Percentiles rank a stretch among this genome's conserved stretches.
Evolutionary conservation across 2,113 vertebrate species (phyloP).

Genomic region (Indicator indicator): DNA sequence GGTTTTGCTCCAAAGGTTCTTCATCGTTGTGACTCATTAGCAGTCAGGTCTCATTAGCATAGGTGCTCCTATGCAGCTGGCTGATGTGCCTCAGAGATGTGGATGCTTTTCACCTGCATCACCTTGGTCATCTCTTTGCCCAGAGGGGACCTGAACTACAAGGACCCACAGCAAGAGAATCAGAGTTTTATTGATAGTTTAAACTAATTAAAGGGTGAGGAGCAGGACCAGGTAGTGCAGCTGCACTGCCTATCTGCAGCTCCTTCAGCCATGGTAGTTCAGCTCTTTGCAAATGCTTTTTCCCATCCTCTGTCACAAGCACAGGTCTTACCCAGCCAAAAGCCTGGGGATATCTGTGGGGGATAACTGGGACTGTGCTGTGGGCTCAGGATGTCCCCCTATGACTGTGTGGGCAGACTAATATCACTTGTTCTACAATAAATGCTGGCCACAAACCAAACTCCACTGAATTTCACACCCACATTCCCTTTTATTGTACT

Average conservation of each 20-base stretch:
- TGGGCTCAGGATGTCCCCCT: neutral
- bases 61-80: neutral
- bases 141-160: neutral
- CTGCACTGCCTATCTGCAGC: neutral
- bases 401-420: neutral
- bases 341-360: neutral
- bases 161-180: neutral
- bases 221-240: neutral
- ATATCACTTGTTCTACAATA: neutral
- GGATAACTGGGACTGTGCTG: neutral
- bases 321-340: neutral
- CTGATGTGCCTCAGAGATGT: neutral
- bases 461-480: neutral
- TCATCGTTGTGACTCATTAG: fast-evolving
- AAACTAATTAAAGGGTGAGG: neutral
- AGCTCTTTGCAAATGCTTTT: neutral
- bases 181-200: neutral
- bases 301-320: neutral
- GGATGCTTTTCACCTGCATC: neutral
- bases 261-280: neutral
- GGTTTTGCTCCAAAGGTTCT: neutral
- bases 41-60: neutral
- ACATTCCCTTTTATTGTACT: neutral
- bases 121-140: neutral
- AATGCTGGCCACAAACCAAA: neutral